Evolutionary conservation across 2,888 invertebrate species (phyloP), one percentile per base, ranked within the genome.

Genomic region (Anticlea derivata): DNA sequence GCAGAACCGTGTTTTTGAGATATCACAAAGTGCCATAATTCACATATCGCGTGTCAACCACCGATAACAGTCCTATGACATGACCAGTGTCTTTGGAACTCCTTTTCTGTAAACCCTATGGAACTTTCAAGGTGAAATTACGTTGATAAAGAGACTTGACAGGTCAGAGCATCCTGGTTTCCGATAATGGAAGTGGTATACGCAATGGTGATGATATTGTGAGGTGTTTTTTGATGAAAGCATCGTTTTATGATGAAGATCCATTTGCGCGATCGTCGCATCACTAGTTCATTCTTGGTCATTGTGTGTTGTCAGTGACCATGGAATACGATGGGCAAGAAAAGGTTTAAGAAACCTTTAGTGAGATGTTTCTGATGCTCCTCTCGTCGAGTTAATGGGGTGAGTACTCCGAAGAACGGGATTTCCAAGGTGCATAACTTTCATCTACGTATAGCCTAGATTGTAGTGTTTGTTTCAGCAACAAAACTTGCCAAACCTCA

Each of bases 11-110:
- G 71, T 75, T 76, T 58, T 74, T 66, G 68, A 69, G 70, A 75
- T 66, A 72, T 70, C 63, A 65, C 70, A 69, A 70, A 64, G 68
- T 68, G 59, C 78, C 80, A 79, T 87, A 86, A 87, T 86, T 84
- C 83, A 78, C 74, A 56, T 64, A 79, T 87, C 65, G 87, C 87
- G 83, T 87, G 87, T 71, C 76, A 75, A 75, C 69, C 35, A 52
- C 67, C 73, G 69, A 78, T 83, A 79, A 48, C 31, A 20, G n/a
- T 11, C 24, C 29, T 35, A 37, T 33, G 11, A 29, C 30, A 35
- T 29, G 44, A 39, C 53, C 48, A 53, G 27, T 27, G 5, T n/a
- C 1, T 8, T 11, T 2, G 4, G 47, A 30, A 22, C 47, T 22
- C 4, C 43, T 29, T 37, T 13, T 17, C 34, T 33, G 7, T 7